These are phyloP conservation scores for Rhyacophila brunnea DNA, from an alignment of 1,140 invertebrate species.

Conservation along the genomic window DNA sequence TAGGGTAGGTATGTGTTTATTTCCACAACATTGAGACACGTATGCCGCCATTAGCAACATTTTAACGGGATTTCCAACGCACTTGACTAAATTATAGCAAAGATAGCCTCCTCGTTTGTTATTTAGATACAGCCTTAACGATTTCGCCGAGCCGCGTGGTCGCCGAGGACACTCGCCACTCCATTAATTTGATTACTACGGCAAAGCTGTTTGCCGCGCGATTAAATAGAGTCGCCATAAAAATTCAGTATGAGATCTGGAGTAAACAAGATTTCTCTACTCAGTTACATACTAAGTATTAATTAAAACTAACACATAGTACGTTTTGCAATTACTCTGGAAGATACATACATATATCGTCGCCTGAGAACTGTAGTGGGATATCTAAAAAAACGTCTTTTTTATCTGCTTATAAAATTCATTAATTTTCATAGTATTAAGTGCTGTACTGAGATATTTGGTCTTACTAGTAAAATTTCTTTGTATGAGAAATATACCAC, in stretches of 20 bases:
- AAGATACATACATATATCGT: too few relatives aligned
- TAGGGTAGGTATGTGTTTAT: neutral
- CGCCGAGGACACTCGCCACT: neutral
- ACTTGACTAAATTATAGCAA: slow-evolving; percentile 1
- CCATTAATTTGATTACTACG: neutral
- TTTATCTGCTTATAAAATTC: too few relatives aligned
- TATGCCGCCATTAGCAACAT: neutral
- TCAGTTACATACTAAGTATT: too few relatives aligned
- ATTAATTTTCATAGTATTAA: too few relatives aligned
- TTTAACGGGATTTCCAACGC: neutral
- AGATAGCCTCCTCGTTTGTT: neutral
- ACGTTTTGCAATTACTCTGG: too few relatives aligned
- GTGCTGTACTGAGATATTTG: too few relatives aligned
- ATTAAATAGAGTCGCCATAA: neutral
- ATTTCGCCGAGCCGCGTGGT: neutral
- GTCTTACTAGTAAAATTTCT: too few relatives aligned
- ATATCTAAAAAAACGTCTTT: too few relatives aligned
- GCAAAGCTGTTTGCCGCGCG: neutral
- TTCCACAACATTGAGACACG: neutral
- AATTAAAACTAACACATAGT: too few relatives aligned
- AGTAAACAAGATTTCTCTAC: too few relatives aligned
- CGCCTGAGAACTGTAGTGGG: too few relatives aligned
- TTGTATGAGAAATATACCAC: too few relatives aligned
- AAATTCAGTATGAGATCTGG: neutral
- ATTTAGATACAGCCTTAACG: slow-evolving; percentile 1